phyloP scores from a whole-genome alignment of 2,888 invertebrate species.

The Lumbricus terrestris region DNA sequence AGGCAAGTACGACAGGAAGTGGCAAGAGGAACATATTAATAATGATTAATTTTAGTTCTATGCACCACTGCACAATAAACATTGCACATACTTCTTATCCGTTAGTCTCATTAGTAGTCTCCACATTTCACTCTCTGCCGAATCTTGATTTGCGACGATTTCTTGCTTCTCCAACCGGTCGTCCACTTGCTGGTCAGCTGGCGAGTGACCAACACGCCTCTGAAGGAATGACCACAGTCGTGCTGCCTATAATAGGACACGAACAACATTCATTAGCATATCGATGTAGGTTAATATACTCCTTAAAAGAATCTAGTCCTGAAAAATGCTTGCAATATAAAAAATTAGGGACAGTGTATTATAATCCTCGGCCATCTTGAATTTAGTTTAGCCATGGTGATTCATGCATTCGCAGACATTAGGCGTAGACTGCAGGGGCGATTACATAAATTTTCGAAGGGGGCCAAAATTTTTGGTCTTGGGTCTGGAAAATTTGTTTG shows the following conservation, averaged over 20 bases:
- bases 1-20: too few species aligned
- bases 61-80: too few species aligned
- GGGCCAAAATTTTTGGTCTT: too few species aligned
- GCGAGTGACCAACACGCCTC: neutral
- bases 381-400: neutral
- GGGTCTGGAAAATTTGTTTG: too few species aligned
- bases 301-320: too few species aligned
- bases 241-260: neutral
- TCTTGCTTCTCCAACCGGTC: neutral
- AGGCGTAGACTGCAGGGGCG: too few species aligned
- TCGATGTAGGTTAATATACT: too few species aligned
- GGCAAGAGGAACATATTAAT: too few species aligned
- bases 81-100: neutral
- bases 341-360: neutral
- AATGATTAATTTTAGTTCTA: too few species aligned
- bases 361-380: neutral
- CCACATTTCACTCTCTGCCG: neutral
- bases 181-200: neutral
- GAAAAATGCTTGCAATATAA: neutral
- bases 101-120: neutral
- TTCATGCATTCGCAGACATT: neutral
- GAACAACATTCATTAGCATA: too few species aligned
- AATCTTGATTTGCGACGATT: neutral
- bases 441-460: too few species aligned
- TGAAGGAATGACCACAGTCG: slow-evolving; percentile 6